Evolutionary conservation across 2,888 invertebrate genomes (phyloP).

Genomic region (Nomada ruficornis): DNA sequence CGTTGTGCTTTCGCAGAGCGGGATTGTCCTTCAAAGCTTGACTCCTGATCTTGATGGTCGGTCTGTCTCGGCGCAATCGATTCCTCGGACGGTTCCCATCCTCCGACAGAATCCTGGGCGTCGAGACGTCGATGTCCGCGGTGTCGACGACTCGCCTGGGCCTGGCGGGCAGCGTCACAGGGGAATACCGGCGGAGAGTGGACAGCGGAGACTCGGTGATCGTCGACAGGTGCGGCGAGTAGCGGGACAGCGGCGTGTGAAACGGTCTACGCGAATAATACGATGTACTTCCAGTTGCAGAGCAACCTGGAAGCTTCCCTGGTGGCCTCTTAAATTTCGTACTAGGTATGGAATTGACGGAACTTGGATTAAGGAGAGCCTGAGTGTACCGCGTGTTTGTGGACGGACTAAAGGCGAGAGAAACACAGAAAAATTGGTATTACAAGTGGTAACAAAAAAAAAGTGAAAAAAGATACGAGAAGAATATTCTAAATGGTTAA

Average conservation of each 20-base stretch:
- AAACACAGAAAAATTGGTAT: neutral
- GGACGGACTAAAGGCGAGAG: neutral
- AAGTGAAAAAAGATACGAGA: too few relatives aligned
- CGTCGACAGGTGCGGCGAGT: constrained; percentile 90
- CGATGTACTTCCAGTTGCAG: neutral
- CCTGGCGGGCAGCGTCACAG: constrained; percentile 84
- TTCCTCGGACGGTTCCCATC: constrained; percentile 71
- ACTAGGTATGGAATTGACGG: neutral
- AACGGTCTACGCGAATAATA: constrained; percentile 70
- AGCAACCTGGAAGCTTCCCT: neutral
- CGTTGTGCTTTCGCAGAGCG: constrained; percentile 82
- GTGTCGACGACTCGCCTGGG: constrained; percentile 91
- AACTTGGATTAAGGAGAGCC: neutral
- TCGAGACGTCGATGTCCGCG: constrained; percentile 93
- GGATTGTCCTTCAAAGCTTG: constrained; percentile 83
- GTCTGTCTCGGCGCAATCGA: constrained; percentile 78
- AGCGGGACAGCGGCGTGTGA: constrained; percentile 84
- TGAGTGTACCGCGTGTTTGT: neutral
- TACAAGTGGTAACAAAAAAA: neutral
- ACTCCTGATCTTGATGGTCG: constrained; percentile 82
- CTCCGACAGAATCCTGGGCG: constrained; percentile 77
- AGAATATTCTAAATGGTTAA: neutral
- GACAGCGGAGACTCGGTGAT: constrained; percentile 87
- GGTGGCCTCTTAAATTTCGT: neutral
- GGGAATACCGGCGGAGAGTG: constrained; percentile 78